Conservation (phyloP, 2,888 invertebrate species). For the Macrophya alboannulata region DNA sequence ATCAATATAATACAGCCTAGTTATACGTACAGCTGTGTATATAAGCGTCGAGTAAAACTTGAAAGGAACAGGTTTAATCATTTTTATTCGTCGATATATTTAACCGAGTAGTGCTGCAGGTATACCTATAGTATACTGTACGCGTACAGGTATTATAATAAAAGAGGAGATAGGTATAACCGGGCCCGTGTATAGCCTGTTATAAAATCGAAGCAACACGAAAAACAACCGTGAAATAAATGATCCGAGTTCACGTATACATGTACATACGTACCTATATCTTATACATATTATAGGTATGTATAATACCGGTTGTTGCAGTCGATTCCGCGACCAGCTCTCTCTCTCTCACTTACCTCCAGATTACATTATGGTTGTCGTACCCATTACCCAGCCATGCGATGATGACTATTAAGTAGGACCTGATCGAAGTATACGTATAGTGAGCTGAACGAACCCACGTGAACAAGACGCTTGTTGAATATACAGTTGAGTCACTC, state of each 20-base stretch:
- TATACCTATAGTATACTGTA: too few relatives aligned
- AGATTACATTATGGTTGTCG: conserved; percentile 15
- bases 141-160: not conserved
- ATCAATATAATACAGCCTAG: not conserved
- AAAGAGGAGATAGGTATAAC: not conserved
- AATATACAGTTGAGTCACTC: not conserved
- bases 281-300: too few relatives aligned
- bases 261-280: not conserved
- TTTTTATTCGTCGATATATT: conserved; percentile 1
- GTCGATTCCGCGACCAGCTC: conserved; percentile 23
- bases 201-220: conserved; percentile 58
- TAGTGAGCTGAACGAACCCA: not conserved
- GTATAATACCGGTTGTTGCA: conserved; percentile 10
- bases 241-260: conserved; percentile 32
- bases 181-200: conserved; percentile 51
- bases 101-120: not conserved
- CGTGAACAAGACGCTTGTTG: not conserved
- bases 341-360: conserved; percentile 5
- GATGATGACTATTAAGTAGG: conserved; percentile 20
- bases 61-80: conserved; percentile 1
- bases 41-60: not conserved
- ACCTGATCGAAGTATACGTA: not conserved
- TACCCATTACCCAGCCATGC: conserved; percentile 23
- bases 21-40: not conserved
- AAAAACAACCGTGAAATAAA: conserved; percentile 56